Evolutionary conservation across 2,113 vertebrate species (phyloP).

Genomic region (Jacana jacana): DNA sequence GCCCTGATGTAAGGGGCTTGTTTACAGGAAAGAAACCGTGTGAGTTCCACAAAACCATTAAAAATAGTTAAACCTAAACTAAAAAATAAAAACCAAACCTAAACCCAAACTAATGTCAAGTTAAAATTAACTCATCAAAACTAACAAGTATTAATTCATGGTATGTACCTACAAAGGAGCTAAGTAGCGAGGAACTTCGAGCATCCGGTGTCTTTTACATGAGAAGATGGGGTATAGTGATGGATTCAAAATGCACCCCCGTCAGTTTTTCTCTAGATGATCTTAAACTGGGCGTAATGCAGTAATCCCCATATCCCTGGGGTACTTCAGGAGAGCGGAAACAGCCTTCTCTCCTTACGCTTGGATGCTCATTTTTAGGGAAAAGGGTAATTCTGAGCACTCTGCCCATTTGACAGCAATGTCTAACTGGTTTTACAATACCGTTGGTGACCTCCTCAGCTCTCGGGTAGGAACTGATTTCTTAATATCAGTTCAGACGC

Average conservation of each 20-base stretch:
- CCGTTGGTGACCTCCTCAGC: not conserved
- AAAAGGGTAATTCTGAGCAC: not conserved
- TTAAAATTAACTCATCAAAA: not conserved
- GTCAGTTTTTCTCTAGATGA: not conserved
- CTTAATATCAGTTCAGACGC: not conserved
- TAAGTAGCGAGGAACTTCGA: not conserved
- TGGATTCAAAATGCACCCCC: not conserved
- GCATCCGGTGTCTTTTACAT: not conserved
- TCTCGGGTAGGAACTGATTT: rapidly evolving
- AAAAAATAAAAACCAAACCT: not conserved
- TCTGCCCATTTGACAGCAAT: not conserved
- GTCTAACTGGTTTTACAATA: not conserved
- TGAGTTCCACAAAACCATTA: not conserved
- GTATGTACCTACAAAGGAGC: rapidly evolving
- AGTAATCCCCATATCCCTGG: not conserved
- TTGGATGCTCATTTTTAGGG: not conserved
- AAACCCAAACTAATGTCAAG: not conserved
- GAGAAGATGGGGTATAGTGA: not conserved
- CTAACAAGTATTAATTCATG: not conserved
- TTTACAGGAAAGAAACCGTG: not conserved
- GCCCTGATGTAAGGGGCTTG: not conserved
- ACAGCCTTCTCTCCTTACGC: not conserved
- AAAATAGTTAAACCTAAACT: not conserved
- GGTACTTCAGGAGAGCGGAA: not conserved
- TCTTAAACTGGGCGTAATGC: not conserved